Base-by-base conservation (phyloP, 2,113 vertebrate species). In the Coptodon rendalli region DNA sequence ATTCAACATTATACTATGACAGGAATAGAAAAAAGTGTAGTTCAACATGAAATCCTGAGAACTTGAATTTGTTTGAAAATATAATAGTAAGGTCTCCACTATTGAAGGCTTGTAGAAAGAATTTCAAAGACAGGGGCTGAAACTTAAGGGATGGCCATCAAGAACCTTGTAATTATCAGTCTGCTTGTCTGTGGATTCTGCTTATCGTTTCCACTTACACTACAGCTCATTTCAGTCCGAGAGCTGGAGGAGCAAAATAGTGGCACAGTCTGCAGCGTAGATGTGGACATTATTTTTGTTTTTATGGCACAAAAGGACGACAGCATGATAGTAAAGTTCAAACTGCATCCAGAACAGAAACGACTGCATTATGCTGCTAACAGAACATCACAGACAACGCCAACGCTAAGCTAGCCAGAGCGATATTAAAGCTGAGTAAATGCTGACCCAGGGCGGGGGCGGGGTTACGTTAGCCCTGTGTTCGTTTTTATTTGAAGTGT, bases 381-480 rank as follows among this genome's bases (percentile, higher is more conserved):
- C 59, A 63, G 59, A 19, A 34, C 59, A 34, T 4, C 16, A 19
- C 59, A 34, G 16, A 63, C 59, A 63, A 3, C 1, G 5, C 52
- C 3, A 53, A 53, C 14, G 29, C 59, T 63, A 0, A 63, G 59
- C 59, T 63, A 63, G 59, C 59, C 29, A 34, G 57, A 34, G 57
- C 16, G 5, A 61, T 4, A 6, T 0, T 31, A 61, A 61, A 61
- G 57, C 27, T 61, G 57, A 31, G 57, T 19, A 34, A 10, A 61
- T 10, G 57, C 57, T 34, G 57, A 34, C 57, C 0, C 31, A 36
- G 9, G 57, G 29, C 0, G 8, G 16, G 16, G 59, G 16, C 29
- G 1, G 59, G 0, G 31, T 36, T 10, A 36, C 9, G 6, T 36
- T n/a, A 36, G 17, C 31, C 61, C 9, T 0, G 31, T 12, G 17